These are phyloP conservation scores for Carcinoscorpius rotundicauda DNA, from an alignment of 1,140 invertebrate genomes.

Conservation along the genomic window DNA sequence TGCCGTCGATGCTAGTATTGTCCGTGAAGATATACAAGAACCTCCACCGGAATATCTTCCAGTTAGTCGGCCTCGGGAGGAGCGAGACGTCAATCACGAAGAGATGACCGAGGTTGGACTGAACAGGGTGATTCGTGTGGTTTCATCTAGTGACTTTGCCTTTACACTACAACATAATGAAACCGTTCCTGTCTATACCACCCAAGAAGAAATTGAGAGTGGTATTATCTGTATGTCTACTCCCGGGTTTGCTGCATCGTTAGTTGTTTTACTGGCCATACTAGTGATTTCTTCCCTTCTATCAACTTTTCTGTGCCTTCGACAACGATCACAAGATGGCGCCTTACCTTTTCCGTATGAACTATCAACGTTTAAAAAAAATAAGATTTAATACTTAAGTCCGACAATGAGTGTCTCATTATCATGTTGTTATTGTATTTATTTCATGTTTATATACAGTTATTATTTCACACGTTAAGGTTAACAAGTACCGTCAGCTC, in stretches of 20 bases:
- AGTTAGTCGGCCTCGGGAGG: conserved; percentile 12
- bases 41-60: background rate
- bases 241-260: conserved; percentile 69
- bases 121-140: conserved; percentile 44
- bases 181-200: background rate
- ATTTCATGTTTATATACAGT: no score
- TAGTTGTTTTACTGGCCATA: conserved; percentile 63
- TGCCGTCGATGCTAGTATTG: conserved; percentile 2
- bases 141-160: conserved; percentile 15
- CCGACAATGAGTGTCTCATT: no score
- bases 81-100: conserved; percentile 15
- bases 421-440: no score
- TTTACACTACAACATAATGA: conserved; percentile 8
- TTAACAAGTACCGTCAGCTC: no score
- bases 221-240: conserved; percentile 84
- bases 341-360: conserved; percentile 2
- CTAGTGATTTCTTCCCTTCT: conserved; percentile 66
- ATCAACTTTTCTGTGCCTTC: conserved; percentile 53
- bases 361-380: conserved; percentile 1
- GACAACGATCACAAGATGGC: conserved; percentile 9
- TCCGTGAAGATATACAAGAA: conserved; percentile 6
- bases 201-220: conserved; percentile 7
- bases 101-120: conserved; percentile 26
- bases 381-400: background rate
- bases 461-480: no score